phyloP scores from a whole-genome alignment of 1,140 invertebrate species.

The Formica selysi region DNA sequence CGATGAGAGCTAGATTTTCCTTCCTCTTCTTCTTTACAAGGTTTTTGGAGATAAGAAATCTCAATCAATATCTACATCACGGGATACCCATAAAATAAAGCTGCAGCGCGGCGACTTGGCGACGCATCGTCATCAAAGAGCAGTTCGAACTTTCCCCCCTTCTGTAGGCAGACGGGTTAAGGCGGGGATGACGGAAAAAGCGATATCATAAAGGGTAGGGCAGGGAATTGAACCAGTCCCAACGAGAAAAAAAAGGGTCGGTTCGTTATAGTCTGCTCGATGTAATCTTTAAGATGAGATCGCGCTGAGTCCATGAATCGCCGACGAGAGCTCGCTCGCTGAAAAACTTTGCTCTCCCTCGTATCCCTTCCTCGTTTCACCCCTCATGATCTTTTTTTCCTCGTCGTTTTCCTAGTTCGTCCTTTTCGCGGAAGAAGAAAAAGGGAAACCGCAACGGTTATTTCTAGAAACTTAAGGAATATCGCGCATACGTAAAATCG shows the following conservation, averaged over 20 bases:
- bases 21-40: not conserved
- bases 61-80: constrained; percentile 77
- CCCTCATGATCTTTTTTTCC: not conserved
- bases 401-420: not conserved
- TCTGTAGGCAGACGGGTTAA: constrained; percentile 1
- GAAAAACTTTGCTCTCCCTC: constrained; percentile 58
- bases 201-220: constrained; percentile 77
- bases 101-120: constrained; percentile 74
- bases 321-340: constrained; percentile 52
- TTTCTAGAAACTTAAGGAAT: constrained; percentile 42
- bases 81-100: constrained; percentile 77
- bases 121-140: constrained; percentile 80
- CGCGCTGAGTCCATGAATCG: constrained; percentile 79
- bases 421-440: not conserved
- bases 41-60: constrained; percentile 59
- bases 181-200: constrained; percentile 46
- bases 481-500: constrained; percentile 33
- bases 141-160: constrained; percentile 71
- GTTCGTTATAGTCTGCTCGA: constrained; percentile 74
- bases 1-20: not conserved
- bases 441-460: constrained; percentile 25
- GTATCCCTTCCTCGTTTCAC: too few species aligned
- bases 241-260: constrained; percentile 72
- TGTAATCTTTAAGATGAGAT: constrained; percentile 82
- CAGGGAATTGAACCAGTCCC: constrained; percentile 72